Percentiles rank a stretch among this genome's conserved stretches.
phyloP scores from a whole-genome alignment of 2,888 invertebrate genomes.

The Agrilus mali region DNA sequence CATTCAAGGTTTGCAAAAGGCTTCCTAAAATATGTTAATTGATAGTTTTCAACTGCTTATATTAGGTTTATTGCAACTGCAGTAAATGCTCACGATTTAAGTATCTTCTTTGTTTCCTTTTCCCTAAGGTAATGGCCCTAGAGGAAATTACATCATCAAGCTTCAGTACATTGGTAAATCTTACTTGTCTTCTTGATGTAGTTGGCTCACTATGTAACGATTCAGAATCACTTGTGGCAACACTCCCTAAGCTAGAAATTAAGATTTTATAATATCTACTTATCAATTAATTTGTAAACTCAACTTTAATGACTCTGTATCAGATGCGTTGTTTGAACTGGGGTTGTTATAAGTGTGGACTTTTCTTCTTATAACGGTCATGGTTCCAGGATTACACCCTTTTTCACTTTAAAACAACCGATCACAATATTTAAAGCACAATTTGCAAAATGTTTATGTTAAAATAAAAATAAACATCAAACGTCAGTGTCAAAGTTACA shows the following conservation, averaged over 20 bases:
- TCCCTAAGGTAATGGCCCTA: slow-evolving; percentile 20
- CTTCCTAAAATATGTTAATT: slow-evolving; percentile 15
- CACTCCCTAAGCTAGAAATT: slow-evolving; percentile 19
- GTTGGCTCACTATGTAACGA: slow-evolving; percentile 18
- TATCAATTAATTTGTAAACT: slow-evolving; percentile 7
- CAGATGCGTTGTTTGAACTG: slow-evolving; percentile 17
- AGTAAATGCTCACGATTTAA: slow-evolving; percentile 19
- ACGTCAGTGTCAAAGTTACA: too few relatives aligned
- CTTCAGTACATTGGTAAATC: neutral
- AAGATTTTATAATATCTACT: neutral
- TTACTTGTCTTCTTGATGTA: neutral
- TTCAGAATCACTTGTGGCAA: slow-evolving; percentile 21
- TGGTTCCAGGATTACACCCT: slow-evolving; percentile 3
- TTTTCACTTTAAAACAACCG: too few relatives aligned
- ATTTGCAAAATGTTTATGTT: too few relatives aligned
- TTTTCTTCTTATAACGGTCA: slow-evolving; percentile 24
- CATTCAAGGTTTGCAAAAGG: slow-evolving; percentile 20
- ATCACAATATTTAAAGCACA: too few relatives aligned
- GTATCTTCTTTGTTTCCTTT: slow-evolving; percentile 21
- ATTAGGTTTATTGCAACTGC: neutral
- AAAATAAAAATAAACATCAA: too few relatives aligned
- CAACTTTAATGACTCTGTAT: slow-evolving; percentile 25
- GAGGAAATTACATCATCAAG: slow-evolving; percentile 15
- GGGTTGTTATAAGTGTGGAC: slow-evolving; percentile 18
- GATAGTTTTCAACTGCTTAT: neutral